Conservation (phyloP, 2,888 invertebrate genomes). For the Diachrysia chrysitis region DNA sequence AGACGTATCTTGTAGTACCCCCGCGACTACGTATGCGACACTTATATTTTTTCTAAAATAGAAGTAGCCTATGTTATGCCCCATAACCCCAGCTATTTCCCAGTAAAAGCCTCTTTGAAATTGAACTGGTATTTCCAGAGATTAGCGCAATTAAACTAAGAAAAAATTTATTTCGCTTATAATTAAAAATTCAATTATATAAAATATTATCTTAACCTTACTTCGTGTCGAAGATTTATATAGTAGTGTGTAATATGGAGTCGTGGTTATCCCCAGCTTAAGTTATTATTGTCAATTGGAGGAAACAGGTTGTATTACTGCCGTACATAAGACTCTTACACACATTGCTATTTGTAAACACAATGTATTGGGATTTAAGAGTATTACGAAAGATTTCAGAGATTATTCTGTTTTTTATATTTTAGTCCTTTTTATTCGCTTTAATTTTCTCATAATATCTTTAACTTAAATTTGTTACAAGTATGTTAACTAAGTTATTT, state of each 20-base stretch:
- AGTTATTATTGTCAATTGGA: conserved; percentile 26
- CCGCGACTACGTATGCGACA: no score
- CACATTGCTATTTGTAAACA: conserved; percentile 1
- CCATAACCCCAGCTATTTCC: no score
- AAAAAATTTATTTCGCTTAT: no score
- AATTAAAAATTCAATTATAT: no score
- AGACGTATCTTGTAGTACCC: conserved; percentile 33
- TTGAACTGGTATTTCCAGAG: no score
- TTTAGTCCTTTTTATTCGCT: background rate
- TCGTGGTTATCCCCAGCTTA: conserved; percentile 36
- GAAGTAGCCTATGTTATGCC: no score
- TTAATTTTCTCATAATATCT: background rate
- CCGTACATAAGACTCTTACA: background rate
- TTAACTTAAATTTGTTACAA: no score
- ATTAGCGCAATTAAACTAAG: no score
- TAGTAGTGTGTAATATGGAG: conserved; percentile 6
- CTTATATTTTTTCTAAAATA: no score
- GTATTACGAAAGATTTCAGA: background rate
- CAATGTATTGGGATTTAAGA: background rate
- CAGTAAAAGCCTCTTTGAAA: no score
- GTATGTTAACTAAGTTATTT: no score
- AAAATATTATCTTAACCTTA: no score
- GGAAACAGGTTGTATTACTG: conserved; percentile 8
- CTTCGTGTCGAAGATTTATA: background rate
- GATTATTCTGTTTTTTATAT: background rate